Evolutionary conservation across 1,140 invertebrate genomes (phyloP).

Genomic region (Drosophila pallidifrons): DNA sequence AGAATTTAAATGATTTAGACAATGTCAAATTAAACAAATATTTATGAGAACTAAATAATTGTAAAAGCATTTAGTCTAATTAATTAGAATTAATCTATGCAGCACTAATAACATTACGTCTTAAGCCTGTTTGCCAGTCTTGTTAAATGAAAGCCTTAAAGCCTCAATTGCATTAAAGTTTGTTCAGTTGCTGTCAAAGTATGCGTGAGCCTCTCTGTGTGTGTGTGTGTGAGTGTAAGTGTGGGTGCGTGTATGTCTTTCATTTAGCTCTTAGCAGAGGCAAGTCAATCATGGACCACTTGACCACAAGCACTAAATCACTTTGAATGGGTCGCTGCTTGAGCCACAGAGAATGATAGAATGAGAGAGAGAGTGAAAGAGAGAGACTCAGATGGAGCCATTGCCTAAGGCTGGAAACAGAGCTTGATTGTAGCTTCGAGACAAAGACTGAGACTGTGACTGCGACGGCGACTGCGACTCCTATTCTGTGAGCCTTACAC

Average conservation of each 20-base stretch:
- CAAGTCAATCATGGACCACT: constrained; percentile 76
- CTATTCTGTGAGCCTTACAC: constrained; percentile 21
- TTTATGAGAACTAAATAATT: too few relatives aligned
- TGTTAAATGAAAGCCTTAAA: constrained; percentile 16
- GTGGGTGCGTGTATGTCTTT: constrained; percentile 41
- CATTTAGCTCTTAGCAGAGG: constrained; percentile 49
- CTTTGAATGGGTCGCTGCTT: constrained; percentile 65
- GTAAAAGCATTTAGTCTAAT: background rate
- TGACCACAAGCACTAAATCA: constrained; percentile 79
- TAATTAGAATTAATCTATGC: background rate
- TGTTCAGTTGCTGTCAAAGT: background rate
- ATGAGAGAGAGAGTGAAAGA: constrained; percentile 9
- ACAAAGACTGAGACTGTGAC: constrained; percentile 5
- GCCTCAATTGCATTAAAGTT: constrained; percentile 23
- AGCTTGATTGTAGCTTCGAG: background rate
- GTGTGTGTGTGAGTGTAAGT: background rate
- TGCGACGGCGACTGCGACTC: background rate
- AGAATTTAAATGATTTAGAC: too few relatives aligned
- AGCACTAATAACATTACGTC: background rate
- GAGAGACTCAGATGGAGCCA: background rate
- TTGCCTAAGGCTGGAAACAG: background rate
- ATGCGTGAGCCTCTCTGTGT: background rate
- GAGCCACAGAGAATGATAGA: constrained; percentile 14
- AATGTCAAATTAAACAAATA: too few relatives aligned
- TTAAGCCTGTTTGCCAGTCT: constrained; percentile 13